Evolutionary conservation across 2,113 vertebrate species (phyloP).

Genomic region (Cygnus buccinator): DNA sequence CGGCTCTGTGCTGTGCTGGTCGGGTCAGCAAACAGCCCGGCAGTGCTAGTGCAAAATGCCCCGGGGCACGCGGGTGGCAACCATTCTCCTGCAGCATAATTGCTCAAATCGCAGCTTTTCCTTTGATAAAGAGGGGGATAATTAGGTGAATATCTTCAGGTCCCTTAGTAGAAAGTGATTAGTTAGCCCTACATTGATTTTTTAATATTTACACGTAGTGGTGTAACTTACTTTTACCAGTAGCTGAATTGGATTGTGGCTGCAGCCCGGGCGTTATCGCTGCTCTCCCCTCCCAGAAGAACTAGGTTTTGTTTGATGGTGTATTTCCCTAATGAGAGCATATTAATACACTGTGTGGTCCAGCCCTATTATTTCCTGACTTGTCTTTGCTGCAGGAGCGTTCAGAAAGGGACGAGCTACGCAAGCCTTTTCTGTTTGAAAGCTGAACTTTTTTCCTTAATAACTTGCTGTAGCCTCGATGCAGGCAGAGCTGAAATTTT

Average conservation of each 20-base stretch:
- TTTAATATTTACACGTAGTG: not conserved
- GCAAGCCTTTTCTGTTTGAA: slow-evolving; percentile 50
- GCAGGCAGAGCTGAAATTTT: slow-evolving; percentile 70
- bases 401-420: not conserved
- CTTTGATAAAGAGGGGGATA: slow-evolving; percentile 18
- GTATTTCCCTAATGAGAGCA: not conserved
- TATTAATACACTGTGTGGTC: slow-evolving; percentile 20
- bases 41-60: not conserved
- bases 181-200: not conserved
- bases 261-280: not conserved
- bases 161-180: not conserved
- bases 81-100: not conserved
- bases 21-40: not conserved
- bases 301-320: not conserved
- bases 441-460: slow-evolving; percentile 58
- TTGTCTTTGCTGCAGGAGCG: not conserved
- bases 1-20: accelerated
- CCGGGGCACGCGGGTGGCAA: not conserved
- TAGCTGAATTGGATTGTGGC: not conserved
- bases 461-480: slow-evolving; percentile 38
- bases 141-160: not conserved
- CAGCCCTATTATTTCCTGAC: slow-evolving; percentile 10
- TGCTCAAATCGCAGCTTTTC: slow-evolving; percentile 18
- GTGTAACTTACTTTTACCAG: not conserved
- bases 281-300: slow-evolving; percentile 19